Evolutionary conservation across 2,113 vertebrate species (phyloP).

Genomic region (Typhlomys cinereus): DNA sequence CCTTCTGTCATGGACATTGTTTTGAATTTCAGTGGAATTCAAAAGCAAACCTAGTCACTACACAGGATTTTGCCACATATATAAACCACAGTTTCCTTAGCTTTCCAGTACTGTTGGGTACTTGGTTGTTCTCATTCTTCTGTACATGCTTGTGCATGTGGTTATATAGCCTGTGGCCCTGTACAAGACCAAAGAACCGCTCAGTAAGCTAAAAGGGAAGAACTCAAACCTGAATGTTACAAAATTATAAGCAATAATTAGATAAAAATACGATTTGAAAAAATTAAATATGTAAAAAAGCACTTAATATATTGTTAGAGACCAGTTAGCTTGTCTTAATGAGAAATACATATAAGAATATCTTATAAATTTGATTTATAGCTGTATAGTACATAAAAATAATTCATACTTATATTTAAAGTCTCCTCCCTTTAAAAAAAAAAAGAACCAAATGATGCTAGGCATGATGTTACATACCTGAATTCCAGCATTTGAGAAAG

Average conservation of each 20-base stretch:
- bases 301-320: background rate
- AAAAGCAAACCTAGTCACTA: background rate
- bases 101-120: background rate
- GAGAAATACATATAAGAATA: background rate
- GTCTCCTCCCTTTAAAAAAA: constrained; percentile 3
- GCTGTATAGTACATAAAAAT: background rate
- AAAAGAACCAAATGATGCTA: background rate
- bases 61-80: background rate
- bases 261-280: background rate
- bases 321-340: background rate
- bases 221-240: background rate
- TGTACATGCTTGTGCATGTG: background rate
- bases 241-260: background rate
- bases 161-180: background rate
- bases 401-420: background rate
- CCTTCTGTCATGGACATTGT: background rate
- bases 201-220: constrained; percentile 2
- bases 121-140: background rate
- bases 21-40: background rate
- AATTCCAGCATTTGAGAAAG: background rate
- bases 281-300: background rate
- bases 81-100: background rate
- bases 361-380: background rate
- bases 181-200: background rate
- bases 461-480: background rate